Evolutionary conservation across 2,888 invertebrate species (phyloP).

Genomic region (Lamellibrachia satsuma): DNA sequence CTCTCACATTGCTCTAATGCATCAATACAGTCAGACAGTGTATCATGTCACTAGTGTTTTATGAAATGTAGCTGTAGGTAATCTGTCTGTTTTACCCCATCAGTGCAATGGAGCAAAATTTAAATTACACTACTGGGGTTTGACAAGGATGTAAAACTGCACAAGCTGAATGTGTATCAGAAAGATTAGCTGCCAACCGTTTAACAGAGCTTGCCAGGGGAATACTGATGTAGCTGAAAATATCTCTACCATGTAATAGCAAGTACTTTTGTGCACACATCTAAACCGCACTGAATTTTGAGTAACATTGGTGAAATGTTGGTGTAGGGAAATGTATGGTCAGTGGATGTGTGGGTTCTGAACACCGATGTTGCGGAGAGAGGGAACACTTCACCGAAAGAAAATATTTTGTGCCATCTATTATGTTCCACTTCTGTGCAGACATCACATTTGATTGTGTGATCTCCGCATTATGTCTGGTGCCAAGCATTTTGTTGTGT

Average conservation of each 20-base stretch:
- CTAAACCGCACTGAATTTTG: neutral
- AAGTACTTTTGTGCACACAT: neutral
- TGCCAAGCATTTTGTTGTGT: neutral
- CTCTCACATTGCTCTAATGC: neutral
- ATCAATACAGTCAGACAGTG: neutral
- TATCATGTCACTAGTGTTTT: neutral
- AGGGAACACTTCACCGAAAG: neutral
- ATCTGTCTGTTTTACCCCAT: neutral
- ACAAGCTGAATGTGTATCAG: neutral
- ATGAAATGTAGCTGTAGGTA: neutral
- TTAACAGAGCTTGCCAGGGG: neutral
- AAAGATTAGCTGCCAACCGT: neutral
- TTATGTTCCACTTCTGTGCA: neutral
- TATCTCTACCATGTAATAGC: neutral
- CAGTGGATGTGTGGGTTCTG: neutral
- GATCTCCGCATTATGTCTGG: neutral
- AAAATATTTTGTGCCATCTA: neutral
- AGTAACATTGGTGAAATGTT: neutral
- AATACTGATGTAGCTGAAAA: neutral
- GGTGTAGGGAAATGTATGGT: neutral
- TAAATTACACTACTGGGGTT: neutral
- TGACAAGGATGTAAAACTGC: neutral
- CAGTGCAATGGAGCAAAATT: neutral
- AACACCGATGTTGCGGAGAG: too few species aligned
- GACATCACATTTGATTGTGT: neutral